Conservation (phyloP, 2,888 invertebrate genomes). For the Dinocampus coccinellae region DNA sequence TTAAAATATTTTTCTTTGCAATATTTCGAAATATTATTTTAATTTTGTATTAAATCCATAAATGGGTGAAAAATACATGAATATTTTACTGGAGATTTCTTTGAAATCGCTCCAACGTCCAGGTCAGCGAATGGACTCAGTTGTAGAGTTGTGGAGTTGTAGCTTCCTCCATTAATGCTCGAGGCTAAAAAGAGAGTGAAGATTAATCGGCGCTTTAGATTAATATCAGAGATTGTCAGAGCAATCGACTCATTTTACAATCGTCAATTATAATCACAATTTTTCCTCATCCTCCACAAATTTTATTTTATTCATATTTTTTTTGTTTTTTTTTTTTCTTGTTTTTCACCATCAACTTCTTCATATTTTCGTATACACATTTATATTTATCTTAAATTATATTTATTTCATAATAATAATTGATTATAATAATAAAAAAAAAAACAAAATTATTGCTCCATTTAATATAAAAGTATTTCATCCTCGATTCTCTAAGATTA, state of each 20-base stretch:
- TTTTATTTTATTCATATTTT: neutral
- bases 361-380: too few species aligned
- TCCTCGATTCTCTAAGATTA: neutral
- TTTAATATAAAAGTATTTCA: too few species aligned
- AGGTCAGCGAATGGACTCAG: slow-evolving; percentile 10
- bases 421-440: too few species aligned
- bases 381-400: too few species aligned
- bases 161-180: slow-evolving; percentile 1
- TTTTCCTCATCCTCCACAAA: neutral
- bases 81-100: neutral
- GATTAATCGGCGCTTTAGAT: neutral
- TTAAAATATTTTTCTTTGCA: neutral
- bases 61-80: neutral
- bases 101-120: slow-evolving; percentile 13
- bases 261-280: neutral
- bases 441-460: too few species aligned
- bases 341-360: too few species aligned
- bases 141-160: neutral
- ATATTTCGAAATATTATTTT: neutral
- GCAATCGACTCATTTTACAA: neutral
- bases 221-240: neutral
- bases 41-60: neutral
- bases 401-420: too few species aligned
- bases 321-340: neutral
- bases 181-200: neutral